Base-by-base conservation (phyloP, 2,888 invertebrate genomes). In the Omphaloscelis lunosa region DNA sequence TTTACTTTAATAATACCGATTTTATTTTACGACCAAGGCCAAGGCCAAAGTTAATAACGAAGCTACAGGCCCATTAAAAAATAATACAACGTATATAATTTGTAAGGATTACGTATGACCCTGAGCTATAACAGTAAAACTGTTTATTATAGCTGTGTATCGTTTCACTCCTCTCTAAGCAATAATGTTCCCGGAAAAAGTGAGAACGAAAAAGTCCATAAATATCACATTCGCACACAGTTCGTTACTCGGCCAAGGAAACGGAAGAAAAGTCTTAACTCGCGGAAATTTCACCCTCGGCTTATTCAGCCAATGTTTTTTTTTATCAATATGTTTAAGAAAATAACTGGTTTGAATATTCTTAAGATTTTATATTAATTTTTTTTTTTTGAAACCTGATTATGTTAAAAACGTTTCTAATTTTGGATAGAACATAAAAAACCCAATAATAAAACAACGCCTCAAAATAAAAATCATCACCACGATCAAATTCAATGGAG, bases 211-310 rank as follows among this genome's bases (percentile, higher is more conserved):
- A 84, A 86, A 81, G 83, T 86, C 86, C 87, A 89, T 91, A 91
- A 92, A 91, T 90, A 91, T 89, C 87, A 85, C 86, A 91, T 90
- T 90, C 89, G 86, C 84, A 84, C 86, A 87, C 91, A 91, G 90
- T 92, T 92, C 90, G 91, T 92, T 92, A 91, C 89, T 72, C 89
- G 84, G 84, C 88, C 84, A 88, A 90, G 88, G 88, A 88, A 90
- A 89, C 80, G 88, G 82, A 86, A 89, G 86, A 82, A 86, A 88
- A 88, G 86, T 86, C 86, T 85, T 89, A 86, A 90, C 90, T 86
- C 85, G 81, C 79, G 75, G 84, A 79, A 88, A 88, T 84, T 86
- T 83, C 78, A 75, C 80, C 83, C 80, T 82, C 77, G 72, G 79
- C 82, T 88, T 88, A 76, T 89, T 80, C 80, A 73, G 62, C 53